phyloP scores from a whole-genome alignment of 1,140 invertebrate species.

The Palaemon carinicauda region DNA sequence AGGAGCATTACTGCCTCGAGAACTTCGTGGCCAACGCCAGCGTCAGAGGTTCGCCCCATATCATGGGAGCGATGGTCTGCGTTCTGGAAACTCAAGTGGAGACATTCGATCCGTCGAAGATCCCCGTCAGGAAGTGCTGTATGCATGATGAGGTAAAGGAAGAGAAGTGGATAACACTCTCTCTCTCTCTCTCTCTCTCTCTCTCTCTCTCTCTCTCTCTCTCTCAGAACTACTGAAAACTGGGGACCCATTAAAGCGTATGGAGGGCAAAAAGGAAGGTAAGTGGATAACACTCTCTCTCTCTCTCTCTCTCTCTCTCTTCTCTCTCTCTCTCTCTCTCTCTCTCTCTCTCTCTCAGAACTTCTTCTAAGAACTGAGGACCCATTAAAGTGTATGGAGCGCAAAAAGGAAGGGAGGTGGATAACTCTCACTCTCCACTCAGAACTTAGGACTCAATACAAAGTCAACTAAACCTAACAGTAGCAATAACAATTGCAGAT shows the following conservation, averaged over 20 bases:
- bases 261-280: too few relatives aligned
- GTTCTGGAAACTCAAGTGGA: constrained; percentile 44
- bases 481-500: too few relatives aligned
- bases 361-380: too few relatives aligned
- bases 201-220: not conserved
- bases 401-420: too few relatives aligned
- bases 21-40: constrained; percentile 53
- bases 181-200: not conserved
- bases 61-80: constrained; percentile 52
- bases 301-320: too few relatives aligned
- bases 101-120: constrained; percentile 55
- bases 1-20: constrained; percentile 55
- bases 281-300: too few relatives aligned
- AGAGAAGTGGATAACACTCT: not conserved
- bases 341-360: too few relatives aligned
- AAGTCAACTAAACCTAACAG: too few relatives aligned
- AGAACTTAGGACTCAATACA: not conserved
- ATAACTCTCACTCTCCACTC: not conserved
- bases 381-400: too few relatives aligned
- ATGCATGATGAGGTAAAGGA: constrained; percentile 46
- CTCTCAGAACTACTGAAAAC: too few relatives aligned
- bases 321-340: too few relatives aligned
- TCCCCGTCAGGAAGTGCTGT: constrained; percentile 59
- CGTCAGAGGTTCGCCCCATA: constrained; percentile 44
- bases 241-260: too few relatives aligned